Conservation (phyloP, 64 coral and sea anemone species). For the Platygyra sinensis region DNA sequence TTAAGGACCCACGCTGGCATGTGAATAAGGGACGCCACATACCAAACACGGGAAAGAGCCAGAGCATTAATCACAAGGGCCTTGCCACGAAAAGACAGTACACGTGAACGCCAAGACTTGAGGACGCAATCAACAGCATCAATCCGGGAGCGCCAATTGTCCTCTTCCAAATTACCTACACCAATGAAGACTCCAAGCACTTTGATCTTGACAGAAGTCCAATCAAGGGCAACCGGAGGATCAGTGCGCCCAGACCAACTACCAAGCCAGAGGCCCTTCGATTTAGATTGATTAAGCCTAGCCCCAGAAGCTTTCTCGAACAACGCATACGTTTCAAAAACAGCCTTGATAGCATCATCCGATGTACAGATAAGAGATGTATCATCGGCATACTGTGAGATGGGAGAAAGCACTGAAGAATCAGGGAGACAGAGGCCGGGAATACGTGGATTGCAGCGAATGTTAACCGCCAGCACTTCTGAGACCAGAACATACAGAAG, state of each 20-base stretch:
- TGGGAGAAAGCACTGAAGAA: no score
- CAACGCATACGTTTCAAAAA: no score
- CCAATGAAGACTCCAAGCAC: slow-evolving; percentile 16
- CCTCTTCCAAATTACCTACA: not conserved
- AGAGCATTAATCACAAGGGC: slow-evolving; percentile 41
- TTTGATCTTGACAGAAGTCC: not conserved
- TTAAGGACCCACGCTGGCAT: not conserved
- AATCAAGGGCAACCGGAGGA: not conserved
- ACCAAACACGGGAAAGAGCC: slow-evolving; percentile 20
- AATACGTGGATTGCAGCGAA: no score
- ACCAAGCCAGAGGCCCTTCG: not conserved
- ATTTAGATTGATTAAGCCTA: slow-evolving; percentile 21
- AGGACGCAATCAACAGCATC: not conserved
- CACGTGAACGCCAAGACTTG: slow-evolving; percentile 1
- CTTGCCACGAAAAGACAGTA: slow-evolving; percentile 15
- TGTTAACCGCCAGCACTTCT: no score
- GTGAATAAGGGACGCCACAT: not conserved
- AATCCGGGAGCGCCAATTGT: slow-evolving; percentile 26
- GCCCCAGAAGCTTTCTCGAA: not conserved
- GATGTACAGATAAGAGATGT: no score
- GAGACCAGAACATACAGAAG: no score
- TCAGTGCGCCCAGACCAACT: not conserved
- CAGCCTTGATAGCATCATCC: no score
- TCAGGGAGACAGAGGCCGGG: no score
- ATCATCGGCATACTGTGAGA: no score